A percentile compares a stretch with the other conserved stretches of the same genome.
These are phyloP conservation scores for Rhabdornis inornatus DNA, from an alignment of 2,113 vertebrate genomes.

Conservation along the genomic window DNA sequence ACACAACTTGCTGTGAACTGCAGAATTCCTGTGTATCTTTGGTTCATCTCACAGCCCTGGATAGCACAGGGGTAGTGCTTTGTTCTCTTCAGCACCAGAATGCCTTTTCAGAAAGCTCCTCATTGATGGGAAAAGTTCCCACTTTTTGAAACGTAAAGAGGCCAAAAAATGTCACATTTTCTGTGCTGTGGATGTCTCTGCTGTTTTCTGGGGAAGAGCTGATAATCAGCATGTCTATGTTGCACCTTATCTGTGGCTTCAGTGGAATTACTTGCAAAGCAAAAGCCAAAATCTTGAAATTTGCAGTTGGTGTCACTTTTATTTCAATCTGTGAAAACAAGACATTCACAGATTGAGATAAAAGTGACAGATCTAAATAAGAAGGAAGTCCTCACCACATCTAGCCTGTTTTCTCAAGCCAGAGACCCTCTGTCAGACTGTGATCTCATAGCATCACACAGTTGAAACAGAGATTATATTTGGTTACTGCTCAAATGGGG, in stretches of 20 bases:
- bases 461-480: background rate
- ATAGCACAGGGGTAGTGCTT: background rate
- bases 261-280: background rate
- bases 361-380: background rate
- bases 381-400: background rate
- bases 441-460: background rate
- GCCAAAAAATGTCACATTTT: background rate
- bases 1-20: background rate
- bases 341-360: background rate
- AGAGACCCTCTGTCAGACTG: background rate
- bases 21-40: background rate
- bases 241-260: background rate
- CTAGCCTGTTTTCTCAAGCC: background rate
- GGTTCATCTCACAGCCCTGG: background rate
- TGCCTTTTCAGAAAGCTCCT: background rate
- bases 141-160: background rate
- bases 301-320: background rate
- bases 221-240: background rate
- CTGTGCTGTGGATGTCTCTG: background rate
- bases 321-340: no score
- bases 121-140: background rate
- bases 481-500: background rate
- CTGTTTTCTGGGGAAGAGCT: background rate
- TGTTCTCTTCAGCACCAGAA: background rate
- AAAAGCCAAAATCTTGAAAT: background rate